phyloP scores from a whole-genome alignment of 2,888 invertebrate species.

The Eubasilissa splendida region DNA sequence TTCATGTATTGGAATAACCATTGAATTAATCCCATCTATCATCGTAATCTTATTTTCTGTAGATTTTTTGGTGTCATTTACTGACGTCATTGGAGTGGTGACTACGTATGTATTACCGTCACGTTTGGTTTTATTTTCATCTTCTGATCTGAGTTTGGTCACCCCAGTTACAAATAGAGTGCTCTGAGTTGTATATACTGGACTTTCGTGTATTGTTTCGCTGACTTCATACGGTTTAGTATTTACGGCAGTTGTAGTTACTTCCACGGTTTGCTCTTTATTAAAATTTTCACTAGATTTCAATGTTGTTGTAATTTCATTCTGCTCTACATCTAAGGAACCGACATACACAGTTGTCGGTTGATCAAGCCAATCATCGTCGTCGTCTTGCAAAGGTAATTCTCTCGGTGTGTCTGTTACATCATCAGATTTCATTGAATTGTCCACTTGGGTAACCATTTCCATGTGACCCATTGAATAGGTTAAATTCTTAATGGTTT shows the following conservation, averaged over 20 bases:
- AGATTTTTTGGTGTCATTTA: slow-evolving; percentile 39
- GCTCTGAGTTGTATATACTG: slow-evolving; percentile 46
- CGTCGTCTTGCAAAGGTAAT: slow-evolving; percentile 35
- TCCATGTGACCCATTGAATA: slow-evolving; percentile 31
- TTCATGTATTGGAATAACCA: slow-evolving; percentile 23
- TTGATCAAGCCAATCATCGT: slow-evolving; percentile 48
- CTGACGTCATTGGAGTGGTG: slow-evolving; percentile 33
- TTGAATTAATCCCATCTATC: slow-evolving; percentile 18
- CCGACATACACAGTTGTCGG: slow-evolving; percentile 22
- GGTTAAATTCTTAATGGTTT: slow-evolving; percentile 49
- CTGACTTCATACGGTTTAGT: slow-evolving; percentile 54
- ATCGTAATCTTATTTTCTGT: slow-evolving; percentile 23
- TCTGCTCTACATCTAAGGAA: background rate
- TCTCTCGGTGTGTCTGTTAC: background rate
- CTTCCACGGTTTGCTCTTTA: slow-evolving; percentile 11
- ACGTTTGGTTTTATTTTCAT: slow-evolving; percentile 12
- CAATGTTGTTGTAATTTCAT: background rate
- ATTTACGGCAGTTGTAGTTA: slow-evolving; percentile 22
- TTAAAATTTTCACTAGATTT: background rate
- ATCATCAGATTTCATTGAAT: slow-evolving; percentile 9
- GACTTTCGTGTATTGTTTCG: slow-evolving; percentile 52
- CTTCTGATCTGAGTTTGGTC: slow-evolving; percentile 24
- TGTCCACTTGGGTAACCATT: slow-evolving; percentile 2
- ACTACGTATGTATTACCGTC: slow-evolving; percentile 49
- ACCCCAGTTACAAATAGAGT: slow-evolving; percentile 35